A percentile compares a stretch with the other conserved stretches of the same genome.
Conservation (phyloP, 1,140 invertebrate genomes). For the Drosophila sproati region DNA sequence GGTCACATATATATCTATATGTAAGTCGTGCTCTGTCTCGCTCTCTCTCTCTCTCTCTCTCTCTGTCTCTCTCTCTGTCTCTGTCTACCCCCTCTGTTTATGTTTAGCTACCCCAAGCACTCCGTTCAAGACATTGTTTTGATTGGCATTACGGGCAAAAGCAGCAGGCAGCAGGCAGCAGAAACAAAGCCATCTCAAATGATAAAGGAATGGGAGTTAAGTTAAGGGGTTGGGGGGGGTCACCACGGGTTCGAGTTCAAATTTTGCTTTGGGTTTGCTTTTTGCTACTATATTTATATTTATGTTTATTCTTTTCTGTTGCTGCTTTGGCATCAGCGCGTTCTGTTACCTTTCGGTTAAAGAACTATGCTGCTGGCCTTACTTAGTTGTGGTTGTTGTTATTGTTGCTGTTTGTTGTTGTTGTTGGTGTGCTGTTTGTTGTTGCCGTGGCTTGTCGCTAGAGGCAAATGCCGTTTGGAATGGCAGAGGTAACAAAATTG, state of each 20-base stretch:
- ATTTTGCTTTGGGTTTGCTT: slow-evolving; percentile 2
- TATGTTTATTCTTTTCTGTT: slow-evolving; percentile 20
- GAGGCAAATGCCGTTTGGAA: slow-evolving; percentile 40
- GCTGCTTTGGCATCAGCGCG: slow-evolving; percentile 46
- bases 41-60: background rate
- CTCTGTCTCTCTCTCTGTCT: background rate
- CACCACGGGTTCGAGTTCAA: background rate
- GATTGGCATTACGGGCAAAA: slow-evolving; percentile 61
- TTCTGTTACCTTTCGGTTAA: slow-evolving; percentile 62
- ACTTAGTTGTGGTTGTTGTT: background rate
- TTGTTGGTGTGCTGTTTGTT: slow-evolving; percentile 38
- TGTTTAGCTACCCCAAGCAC: background rate
- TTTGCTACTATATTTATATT: slow-evolving; percentile 7
- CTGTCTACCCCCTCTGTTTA: too few species aligned
- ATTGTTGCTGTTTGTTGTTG: slow-evolving; percentile 19
- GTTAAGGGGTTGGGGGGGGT: slow-evolving; percentile 23
- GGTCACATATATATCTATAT: background rate
- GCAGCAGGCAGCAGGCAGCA: background rate
- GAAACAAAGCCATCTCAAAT: slow-evolving; percentile 33
- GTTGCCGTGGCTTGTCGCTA: slow-evolving; percentile 34
- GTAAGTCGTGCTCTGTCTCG: background rate
- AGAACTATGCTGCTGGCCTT: slow-evolving; percentile 1
- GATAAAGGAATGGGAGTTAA: slow-evolving; percentile 15
- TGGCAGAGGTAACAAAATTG: slow-evolving; percentile 38
- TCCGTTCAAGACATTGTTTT: slow-evolving; percentile 49